Evolutionary conservation across 2,888 invertebrate species (phyloP).

Genomic region (Lasioglossum marginatum): DNA sequence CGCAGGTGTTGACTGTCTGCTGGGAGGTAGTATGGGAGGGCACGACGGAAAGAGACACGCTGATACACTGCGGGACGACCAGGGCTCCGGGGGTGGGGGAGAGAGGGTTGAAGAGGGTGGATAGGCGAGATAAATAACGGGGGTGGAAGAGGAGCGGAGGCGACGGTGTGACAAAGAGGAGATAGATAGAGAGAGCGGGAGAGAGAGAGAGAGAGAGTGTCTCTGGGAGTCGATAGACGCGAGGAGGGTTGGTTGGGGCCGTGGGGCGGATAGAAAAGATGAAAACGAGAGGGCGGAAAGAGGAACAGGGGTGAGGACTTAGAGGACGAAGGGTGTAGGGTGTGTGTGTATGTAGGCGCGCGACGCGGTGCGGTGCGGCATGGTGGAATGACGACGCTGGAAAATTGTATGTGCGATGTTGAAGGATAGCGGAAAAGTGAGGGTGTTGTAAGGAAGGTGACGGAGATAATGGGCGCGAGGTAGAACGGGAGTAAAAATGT

Average conservation of each 20-base stretch:
- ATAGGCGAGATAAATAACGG: constrained; percentile 62
- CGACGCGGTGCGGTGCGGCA: not conserved
- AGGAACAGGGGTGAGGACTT: not conserved
- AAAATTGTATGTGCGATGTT: constrained; percentile 54
- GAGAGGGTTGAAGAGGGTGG: constrained; percentile 32
- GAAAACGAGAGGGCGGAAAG: constrained; percentile 32
- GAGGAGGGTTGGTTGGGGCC: not conserved
- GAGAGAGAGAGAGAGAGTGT: not conserved
- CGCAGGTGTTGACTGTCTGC: constrained; percentile 56
- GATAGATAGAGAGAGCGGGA: not conserved
- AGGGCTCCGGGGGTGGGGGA: not conserved
- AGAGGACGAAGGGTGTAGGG: not conserved
- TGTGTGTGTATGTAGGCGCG: not conserved
- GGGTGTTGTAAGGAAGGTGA: constrained; percentile 48
- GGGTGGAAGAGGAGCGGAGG: not conserved
- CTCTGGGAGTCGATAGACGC: constrained; percentile 48
- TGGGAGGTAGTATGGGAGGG: not conserved
- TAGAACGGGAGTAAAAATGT: constrained; percentile 57
- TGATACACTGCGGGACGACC: constrained; percentile 39
- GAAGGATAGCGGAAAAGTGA: constrained; percentile 46
- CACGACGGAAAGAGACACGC: constrained; percentile 25
- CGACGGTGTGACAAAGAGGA: constrained; percentile 37
- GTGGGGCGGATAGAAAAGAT: constrained; percentile 16
- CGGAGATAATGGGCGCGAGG: constrained; percentile 49
- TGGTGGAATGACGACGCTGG: constrained; percentile 32